Evolutionary conservation across 2,888 invertebrate species (phyloP), one percentile per base, ranked within the genome.

Genomic region (Trachelus stipa): DNA sequence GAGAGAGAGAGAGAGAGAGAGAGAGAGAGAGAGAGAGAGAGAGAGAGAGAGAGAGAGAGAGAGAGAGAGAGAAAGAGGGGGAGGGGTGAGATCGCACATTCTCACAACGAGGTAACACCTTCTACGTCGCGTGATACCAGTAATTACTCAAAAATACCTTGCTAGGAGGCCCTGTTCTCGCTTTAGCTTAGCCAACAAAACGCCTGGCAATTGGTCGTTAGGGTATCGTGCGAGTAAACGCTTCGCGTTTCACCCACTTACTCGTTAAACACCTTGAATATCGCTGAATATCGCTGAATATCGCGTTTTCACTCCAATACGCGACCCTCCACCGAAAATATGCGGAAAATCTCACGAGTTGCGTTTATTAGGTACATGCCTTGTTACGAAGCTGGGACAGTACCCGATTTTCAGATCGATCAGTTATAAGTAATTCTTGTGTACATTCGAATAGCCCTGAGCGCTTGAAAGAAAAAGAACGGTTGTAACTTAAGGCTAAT

Each of bases 101-200:
- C 74, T 82, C 79, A 80, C 80, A 78, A 80, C 81, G 82, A 80
- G 83, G 85, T 87, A 88, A 89, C 89, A 88, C 89, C 88, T 89
- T 87, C 80, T 85, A 83, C 89, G 88, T 90, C 89, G 90, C 90
- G 90, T 90, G 90, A 88, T 89, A 89, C 85, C 83, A 87, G 88
- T 89, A 90, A 90, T 90, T 90, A 90, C 88, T 87, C 87, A 89
- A 89, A 90, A 90, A 89, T 87, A 84, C 83, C 81, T 80, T 76
- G 81, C 82, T 80, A 77, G 82, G 82, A 85, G 85, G 81, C 84
- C 80, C 82, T 86, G 86, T 88, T 88, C 87, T 87, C 87, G 86
- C 87, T 88, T 88, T 87, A 87, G 83, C 84, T 82, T 80, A 77
- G 81, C 85, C 84, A 86, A 87, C 88, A 85, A 87, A 87, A 85